Conservation (phyloP, 2,113 vertebrate species). For the Alces alces region DNA sequence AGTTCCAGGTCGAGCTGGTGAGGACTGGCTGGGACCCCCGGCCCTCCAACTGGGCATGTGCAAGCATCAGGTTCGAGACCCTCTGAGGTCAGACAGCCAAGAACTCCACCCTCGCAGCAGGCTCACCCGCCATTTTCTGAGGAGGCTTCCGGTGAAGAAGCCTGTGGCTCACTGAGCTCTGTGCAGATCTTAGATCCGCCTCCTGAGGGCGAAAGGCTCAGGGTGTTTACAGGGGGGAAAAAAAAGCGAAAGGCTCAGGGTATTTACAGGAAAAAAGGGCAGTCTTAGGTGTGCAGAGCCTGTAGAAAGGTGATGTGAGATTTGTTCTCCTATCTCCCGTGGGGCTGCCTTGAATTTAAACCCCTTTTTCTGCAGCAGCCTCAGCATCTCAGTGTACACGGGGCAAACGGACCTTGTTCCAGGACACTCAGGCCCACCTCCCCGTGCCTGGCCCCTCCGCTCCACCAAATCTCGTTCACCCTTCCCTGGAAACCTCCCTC, state of each 20-base stretch:
- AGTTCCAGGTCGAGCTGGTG: not conserved
- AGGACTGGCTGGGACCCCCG: not conserved
- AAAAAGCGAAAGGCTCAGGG: not conserved
- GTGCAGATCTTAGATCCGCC: not conserved
- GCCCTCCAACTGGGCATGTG: not conserved
- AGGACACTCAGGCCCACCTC: accelerated
- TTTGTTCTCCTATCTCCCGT: not conserved
- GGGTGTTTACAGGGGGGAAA: accelerated
- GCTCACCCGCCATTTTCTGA: not conserved
- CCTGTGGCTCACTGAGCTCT: not conserved
- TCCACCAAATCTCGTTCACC: accelerated
- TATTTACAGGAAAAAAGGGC: not conserved
- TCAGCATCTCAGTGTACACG: not conserved
- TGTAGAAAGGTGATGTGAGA: not conserved
- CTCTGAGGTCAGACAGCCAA: not conserved
- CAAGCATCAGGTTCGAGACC: not conserved
- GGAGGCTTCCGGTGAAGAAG: accelerated
- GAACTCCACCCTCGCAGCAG: not conserved
- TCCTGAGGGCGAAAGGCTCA: not conserved
- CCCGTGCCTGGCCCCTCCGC: accelerated
- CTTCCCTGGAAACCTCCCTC: accelerated
- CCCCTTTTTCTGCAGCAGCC: not conserved
- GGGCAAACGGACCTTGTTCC: not conserved
- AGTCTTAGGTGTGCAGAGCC: not conserved
- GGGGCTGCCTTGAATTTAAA: too few relatives aligned